phyloP scores from a whole-genome alignment of 2,113 vertebrate species.

The Bucco capensis region DNA sequence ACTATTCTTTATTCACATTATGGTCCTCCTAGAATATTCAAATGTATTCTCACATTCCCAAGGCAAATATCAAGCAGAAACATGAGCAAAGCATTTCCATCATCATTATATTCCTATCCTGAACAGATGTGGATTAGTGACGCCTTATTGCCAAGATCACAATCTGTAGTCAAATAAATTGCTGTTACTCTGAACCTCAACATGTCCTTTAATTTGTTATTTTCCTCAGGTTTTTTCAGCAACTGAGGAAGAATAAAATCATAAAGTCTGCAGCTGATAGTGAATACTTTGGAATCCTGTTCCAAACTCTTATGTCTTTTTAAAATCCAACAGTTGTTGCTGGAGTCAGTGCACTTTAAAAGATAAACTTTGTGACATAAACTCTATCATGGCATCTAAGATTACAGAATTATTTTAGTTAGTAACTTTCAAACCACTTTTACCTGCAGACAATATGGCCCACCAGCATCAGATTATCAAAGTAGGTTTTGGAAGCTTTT shows the following conservation, averaged over 20 bases:
- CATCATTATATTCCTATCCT: slow-evolving; percentile 19
- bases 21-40: background rate
- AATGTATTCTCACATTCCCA: slow-evolving; percentile 27
- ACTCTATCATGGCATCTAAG: background rate
- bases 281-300: background rate
- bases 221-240: background rate
- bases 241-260: background rate
- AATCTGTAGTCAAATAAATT: slow-evolving; percentile 13
- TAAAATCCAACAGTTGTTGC: background rate
- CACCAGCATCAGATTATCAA: background rate
- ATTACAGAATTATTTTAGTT: background rate
- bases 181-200: slow-evolving; percentile 12
- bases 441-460: background rate
- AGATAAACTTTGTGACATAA: background rate
- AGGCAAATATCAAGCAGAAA: slow-evolving; percentile 34
- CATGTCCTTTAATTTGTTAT: background rate
- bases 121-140: slow-evolving; percentile 62
- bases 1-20: background rate
- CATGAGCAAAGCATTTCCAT: slow-evolving; percentile 37
- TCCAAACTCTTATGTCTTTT: background rate
- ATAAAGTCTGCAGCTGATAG: background rate
- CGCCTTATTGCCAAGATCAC: slow-evolving; percentile 25
- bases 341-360: background rate
- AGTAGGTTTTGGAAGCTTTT: background rate
- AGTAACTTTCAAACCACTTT: background rate